Base-by-base conservation (phyloP, 2,888 invertebrate species). In the Eugnorisma glareosa region DNA sequence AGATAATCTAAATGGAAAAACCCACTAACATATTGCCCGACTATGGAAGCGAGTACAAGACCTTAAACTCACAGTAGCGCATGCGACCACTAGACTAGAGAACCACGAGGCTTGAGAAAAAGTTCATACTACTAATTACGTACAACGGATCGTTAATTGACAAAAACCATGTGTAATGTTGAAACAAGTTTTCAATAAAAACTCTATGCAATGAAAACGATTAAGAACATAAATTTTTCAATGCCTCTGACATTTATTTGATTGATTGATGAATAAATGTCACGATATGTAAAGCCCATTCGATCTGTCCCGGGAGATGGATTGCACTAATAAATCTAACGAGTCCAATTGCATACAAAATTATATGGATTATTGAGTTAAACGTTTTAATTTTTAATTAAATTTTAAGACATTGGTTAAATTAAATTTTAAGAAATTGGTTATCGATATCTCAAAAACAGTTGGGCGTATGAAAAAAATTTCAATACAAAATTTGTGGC, bases 191-290 rank as follows among this genome's bases (percentile, higher is more conserved):
- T 48, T 24, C 28, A 67, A 45, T 28, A 21, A 72, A 61, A 75
- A 61, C 37, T 71, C 45, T 0, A 61, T 48, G 11, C 24, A 76
- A 73, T 59, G 8, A 67, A 76, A 84, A 76, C 66, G 66, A 75
- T 59, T 68, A 28, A 40, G 24, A 48, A 35, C 24, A 61, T 73
- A 70, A 54, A 67, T 84, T 82, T 74, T 80, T 74, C 68, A 84
- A 31, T 61, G 69, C 57, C 81, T 74, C 21, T 72, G 66, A 69
- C 43, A 63, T 61, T 67, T 63, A 74, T 81, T 57, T 82, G 82
- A 82, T 70, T 48, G 57, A 82, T 82, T 84, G 67, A 35, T 73
- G 66, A 67, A 81, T 81, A 45, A 67, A 69, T 74, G 48, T 84
- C 81, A 28, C 61, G 81, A 81, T 84, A 51, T 40, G 43, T 70